These are phyloP conservation scores for Parazoanthus atlanticus DNA, from an alignment of 92 coral and sea anemone genomes.

Conservation along the genomic window DNA sequence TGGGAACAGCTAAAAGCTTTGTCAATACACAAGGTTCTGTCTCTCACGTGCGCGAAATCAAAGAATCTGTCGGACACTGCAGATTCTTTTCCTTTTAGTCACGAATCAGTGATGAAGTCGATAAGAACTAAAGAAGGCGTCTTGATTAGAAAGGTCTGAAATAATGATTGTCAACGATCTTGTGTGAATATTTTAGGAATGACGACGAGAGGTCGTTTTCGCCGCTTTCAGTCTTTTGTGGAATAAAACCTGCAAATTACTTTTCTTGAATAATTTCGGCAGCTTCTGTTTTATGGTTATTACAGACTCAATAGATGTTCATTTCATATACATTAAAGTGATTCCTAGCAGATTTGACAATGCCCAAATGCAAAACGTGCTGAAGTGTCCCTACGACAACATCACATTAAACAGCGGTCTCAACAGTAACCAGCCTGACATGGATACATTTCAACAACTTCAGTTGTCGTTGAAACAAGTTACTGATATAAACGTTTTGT, in stretches of 20 bases:
- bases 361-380: constrained; percentile 20
- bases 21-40: neutral
- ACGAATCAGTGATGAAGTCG: constrained; percentile 34
- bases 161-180: neutral
- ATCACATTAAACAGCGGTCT: constrained; percentile 11
- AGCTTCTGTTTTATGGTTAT: neutral
- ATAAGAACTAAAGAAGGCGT: constrained; percentile 14
- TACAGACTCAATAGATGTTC: neutral
- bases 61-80: neutral
- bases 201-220: neutral
- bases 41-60: constrained; percentile 32
- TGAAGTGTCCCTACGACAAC: constrained; percentile 9
- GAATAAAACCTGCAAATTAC: neutral
- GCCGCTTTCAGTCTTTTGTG: neutral
- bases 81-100: constrained; percentile 14
- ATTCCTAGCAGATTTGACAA: constrained; percentile 3
- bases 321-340: neutral
- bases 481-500: neutral
- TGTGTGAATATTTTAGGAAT: constrained; percentile 16
- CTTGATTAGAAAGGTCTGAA: constrained; percentile 11
- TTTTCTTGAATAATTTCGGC: neutral
- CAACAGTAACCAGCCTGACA: constrained; percentile 25
- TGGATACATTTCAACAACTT: constrained; percentile 46
- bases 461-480: neutral
- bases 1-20: constrained; percentile 23